phyloP scores from a whole-genome alignment of 2,797 vertebrate genomes.

The Pantherophis vulpinus region DNA sequence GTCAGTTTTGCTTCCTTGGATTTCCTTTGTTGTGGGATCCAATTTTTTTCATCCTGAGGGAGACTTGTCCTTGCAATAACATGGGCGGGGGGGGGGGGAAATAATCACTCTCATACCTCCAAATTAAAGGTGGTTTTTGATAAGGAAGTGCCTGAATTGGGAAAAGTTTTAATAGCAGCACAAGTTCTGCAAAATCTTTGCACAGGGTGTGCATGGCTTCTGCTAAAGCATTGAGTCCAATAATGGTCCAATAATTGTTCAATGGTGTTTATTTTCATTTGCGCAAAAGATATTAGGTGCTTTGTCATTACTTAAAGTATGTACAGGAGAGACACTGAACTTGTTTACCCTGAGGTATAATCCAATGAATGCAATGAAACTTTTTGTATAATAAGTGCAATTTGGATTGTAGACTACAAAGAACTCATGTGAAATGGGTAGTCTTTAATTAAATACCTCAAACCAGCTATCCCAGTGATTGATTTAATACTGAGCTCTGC shows the following conservation, averaged over 20 bases:
- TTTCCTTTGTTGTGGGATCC: constrained; percentile 9
- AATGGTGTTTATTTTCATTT: neutral
- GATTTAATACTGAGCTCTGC: neutral
- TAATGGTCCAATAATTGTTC: neutral
- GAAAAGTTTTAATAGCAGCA: constrained; percentile 8
- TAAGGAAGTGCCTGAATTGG: neutral
- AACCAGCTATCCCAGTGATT: neutral
- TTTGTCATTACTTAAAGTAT: neutral
- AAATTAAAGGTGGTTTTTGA: neutral
- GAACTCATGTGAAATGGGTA: neutral
- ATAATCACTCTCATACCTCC: neutral
- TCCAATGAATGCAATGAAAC: neutral
- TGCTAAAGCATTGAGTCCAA: neutral
- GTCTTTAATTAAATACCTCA: neutral
- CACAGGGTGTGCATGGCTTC: neutral
- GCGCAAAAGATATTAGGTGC: neutral
- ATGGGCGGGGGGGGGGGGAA: constrained; percentile 10
- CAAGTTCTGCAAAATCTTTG: fast-evolving
- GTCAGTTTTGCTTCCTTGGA: constrained; percentile 13
- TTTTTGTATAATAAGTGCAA: neutral
- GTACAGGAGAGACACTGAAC: neutral
- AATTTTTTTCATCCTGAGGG: constrained; percentile 7
- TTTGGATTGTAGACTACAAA: neutral
- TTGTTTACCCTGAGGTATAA: neutral
- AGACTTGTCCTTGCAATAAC: neutral